Evolutionary conservation across 1,140 invertebrate genomes (phyloP), one percentile per base, ranked within the genome.

Genomic region (Lordiphosa clarofinis): DNA sequence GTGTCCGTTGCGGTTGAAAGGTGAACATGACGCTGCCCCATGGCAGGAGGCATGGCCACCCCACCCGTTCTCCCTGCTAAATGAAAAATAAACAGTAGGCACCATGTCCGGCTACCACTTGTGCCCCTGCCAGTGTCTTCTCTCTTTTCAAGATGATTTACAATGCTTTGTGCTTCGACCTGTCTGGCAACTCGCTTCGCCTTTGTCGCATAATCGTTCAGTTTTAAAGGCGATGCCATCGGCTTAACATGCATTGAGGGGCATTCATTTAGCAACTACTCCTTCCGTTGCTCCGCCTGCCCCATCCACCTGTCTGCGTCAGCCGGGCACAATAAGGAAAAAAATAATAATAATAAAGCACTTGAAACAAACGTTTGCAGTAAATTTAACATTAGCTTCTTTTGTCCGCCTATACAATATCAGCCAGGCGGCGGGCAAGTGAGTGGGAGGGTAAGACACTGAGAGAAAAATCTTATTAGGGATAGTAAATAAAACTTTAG

Each of bases 361-460:
- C 78, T 82, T 82, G 72, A 81, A 81, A 82, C 76, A 81, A 81
- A 81, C 76, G 78, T 82, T 82, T 82, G 84, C 78, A 78, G 78
- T 82, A 82, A 84, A 82, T 82, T 82, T 82, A 82, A 84, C 78
- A 82, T 82, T 82, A 82, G 78, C 78, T 82, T 55, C 67, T 82
- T 72, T 78, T 76, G 76, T 82, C 60, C 55, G 55, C 40, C 64
- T 48, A 81, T 82, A 68, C 74, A 82, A 76, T 81, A 75, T 81
- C 57, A 57, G 72, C 58, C 56, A 64, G 36, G 47, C 55, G 40
- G 19, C 33, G 37, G 15, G 12, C 19, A 10, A 56, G 55, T 42
- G 36, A 59, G 21, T 2, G 15, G 24, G 48, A 19, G 38, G 38
- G 2, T 49, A 28, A 28, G 5, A 38, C 61, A 64, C 49, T 36